Evolutionary conservation across 2,797 vertebrate genomes (phyloP), one percentile per base, ranked within the genome.

Genomic region (Oreortyx pictus): DNA sequence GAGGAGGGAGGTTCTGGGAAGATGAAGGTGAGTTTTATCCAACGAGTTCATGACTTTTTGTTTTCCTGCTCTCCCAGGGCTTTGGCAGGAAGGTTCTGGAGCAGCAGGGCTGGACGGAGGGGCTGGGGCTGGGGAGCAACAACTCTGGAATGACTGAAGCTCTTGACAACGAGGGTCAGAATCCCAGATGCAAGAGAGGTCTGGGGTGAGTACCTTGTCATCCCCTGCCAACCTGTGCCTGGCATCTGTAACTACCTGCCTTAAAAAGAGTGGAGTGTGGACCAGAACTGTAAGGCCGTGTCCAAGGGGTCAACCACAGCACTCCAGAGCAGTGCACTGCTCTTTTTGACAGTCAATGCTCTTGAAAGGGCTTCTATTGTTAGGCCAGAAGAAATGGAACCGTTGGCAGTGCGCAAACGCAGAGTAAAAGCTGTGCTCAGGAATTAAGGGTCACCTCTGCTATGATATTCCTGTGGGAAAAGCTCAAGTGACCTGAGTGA

Each of bases 31-130:
- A 35, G 13, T 22, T 90, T 79, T 88, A 41, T n/a, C 33, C 41
- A 27, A 12, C 35, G 57, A 1, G 35, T 67, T 23, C 56, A 13
- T 82, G 59, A 70, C 15, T 2, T 5, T 49, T 49, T 37, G 37
- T 71, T 35, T 10, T 41, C 39, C 49, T 7, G 33, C 29, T 92
- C 5, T 94, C 4, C 14, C 92, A 99, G 99, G 99, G 99, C 31
- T 97, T 99, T 89, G 99, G 99, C 8, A 98, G 99, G 86, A 99
- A 98, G 92, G 95, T 99, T 75, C 98, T 99, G 98, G 98, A 99
- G 97, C 98, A 96, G 84, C 99, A 99, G 68, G 99, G 99, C 74
- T 99, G 99, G 99, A 98, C 90, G 1, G 99, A 99, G 6, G 99
- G 99, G 23, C 97, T 98, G 46, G 99, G 99, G 3, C 97, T 99